Evolutionary conservation across 2,888 invertebrate genomes (phyloP), one percentile per base, ranked within the genome.

Genomic region (Tenthredo amoena): DNA sequence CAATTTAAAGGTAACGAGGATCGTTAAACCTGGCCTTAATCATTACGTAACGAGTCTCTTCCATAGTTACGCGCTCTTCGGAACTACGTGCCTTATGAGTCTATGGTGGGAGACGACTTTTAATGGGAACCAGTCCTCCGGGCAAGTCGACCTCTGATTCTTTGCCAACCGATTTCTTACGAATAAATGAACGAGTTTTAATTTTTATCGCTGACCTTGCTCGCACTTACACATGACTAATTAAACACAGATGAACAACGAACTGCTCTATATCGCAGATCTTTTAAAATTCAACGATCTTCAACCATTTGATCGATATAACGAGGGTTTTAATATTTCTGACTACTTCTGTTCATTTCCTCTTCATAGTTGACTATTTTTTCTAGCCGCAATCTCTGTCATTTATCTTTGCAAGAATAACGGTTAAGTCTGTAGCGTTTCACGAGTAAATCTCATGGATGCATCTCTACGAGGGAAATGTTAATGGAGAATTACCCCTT

Each of bases 121-220:
- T 62, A 81, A 62, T 58, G 81, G 81, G 62, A 81, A 81, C 81
- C 81, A 58, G 81, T 81, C 81, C 58, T 31, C 34, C 81, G 34
- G 81, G 81, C 37, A 58, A 12, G n/a, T 31, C 58, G 79, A 40
- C 62, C 58, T 62, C 62, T 40, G 37, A 40, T 40, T 62, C 58
- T 81, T 81, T 62, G 34, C 37, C 62, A 81, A 81, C 79, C 26
- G n/a, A 83, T 86, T 71, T 85, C 84, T 72, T 72, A 50, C 62
- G 47, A 50, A 71, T 55, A 65, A 47, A 81, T 43, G 84, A 58
- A 84, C 47, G 68, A 72, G 47, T 74, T 74, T 65, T 74, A 85
- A 82, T 86, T 26, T 86, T 85, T 82, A 62, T 81, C 50, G 58
- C 50, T 55, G 84, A 86, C 62, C 58, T 86, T 68, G 68, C 34